Conservation (phyloP, 2,797 vertebrate species). For the Dendrocincla fuliginosa region DNA sequence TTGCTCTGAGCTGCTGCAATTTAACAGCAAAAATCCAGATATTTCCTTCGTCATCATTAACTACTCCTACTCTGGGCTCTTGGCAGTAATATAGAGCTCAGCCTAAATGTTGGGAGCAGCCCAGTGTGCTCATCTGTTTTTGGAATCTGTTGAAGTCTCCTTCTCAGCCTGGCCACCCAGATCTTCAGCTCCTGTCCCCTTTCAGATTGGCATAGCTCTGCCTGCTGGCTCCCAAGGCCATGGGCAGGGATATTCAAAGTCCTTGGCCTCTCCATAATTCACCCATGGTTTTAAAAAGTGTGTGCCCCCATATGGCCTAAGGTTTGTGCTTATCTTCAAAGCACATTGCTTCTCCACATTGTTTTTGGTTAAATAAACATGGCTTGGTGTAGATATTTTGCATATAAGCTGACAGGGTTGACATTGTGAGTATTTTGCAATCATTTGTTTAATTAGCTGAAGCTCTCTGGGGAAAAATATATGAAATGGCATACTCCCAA, state of each 20-base stretch:
- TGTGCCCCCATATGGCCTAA: not conserved
- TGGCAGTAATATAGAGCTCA: not conserved
- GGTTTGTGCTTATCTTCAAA: not conserved
- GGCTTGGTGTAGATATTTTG: slow-evolving; percentile 8
- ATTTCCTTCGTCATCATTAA: not conserved
- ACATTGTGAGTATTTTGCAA: slow-evolving; percentile 68
- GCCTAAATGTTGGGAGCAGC: not conserved
- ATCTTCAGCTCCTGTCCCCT: not conserved
- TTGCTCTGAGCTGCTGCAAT: not conserved
- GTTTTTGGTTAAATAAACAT: slow-evolving; percentile 1
- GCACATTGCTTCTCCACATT: not conserved
- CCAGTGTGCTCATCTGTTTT: not conserved
- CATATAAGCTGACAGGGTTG: slow-evolving; percentile 42
- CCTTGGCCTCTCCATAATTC: not conserved
- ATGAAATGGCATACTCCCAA: slow-evolving; percentile 66
- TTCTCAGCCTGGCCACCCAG: not conserved
- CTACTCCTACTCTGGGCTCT: not conserved
- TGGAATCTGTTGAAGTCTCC: not conserved
- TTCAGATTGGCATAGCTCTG: not conserved
- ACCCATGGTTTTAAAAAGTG: not conserved
- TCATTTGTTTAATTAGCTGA: slow-evolving; percentile 78
- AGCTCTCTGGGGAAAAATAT: slow-evolving; percentile 68
- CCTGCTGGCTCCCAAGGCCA: not conserved
- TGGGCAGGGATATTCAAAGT: not conserved
- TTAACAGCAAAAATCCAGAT: not conserved